Conservation (phyloP, 1,140 invertebrate genomes). For the Drosophila arawakana region DNA sequence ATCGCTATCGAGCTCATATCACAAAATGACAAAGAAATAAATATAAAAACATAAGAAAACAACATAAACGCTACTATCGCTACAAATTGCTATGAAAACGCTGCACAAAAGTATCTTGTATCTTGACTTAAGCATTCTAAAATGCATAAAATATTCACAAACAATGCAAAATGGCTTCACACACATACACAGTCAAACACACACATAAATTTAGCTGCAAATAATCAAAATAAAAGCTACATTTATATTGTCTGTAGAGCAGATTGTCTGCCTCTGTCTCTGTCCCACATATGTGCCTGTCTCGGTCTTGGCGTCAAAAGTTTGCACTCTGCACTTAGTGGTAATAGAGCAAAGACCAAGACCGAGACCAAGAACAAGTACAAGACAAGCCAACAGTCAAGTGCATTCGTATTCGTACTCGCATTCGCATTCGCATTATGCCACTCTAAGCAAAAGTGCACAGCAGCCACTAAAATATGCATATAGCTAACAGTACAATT, state of each 20-base stretch:
- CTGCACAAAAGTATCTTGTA: slow-evolving; percentile 39
- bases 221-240: slow-evolving; percentile 71
- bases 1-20: slow-evolving; percentile 64
- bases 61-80: slow-evolving; percentile 37
- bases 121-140: slow-evolving; percentile 30
- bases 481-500: slow-evolving; percentile 23
- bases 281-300: slow-evolving; percentile 4
- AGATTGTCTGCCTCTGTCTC: slow-evolving; percentile 1
- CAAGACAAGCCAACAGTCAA: slow-evolving; percentile 60
- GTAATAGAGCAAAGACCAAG: slow-evolving; percentile 57
- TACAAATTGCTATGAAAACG: slow-evolving; percentile 62
- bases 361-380: slow-evolving; percentile 22
- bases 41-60: slow-evolving; percentile 4
- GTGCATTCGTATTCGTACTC: slow-evolving; percentile 53
- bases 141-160: slow-evolving; percentile 26
- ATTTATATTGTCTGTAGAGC: slow-evolving; percentile 31
- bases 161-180: slow-evolving; percentile 41
- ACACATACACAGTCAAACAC: slow-evolving; percentile 25
- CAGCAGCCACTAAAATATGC: slow-evolving; percentile 57
- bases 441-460: slow-evolving; percentile 63
- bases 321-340: slow-evolving; percentile 76
- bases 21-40: slow-evolving; percentile 18
- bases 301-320: slow-evolving; percentile 49
- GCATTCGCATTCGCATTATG: slow-evolving; percentile 56
- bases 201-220: slow-evolving; percentile 37